Conservation (phyloP, 2,888 invertebrate species). For the Carterocephalus palaemon region DNA sequence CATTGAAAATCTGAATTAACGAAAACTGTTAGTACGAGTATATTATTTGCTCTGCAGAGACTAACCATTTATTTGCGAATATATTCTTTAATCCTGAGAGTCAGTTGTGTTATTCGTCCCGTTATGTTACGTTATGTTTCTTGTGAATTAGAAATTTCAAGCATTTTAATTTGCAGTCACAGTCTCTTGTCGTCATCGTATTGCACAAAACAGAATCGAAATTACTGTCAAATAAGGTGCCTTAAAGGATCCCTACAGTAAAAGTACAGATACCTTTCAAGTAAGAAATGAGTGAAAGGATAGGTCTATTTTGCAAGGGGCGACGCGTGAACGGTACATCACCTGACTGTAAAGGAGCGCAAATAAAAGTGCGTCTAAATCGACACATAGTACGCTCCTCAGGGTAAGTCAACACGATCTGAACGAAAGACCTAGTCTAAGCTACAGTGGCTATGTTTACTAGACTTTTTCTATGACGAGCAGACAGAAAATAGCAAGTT, state of each 20-base stretch:
- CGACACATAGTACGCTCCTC: conserved; percentile 50
- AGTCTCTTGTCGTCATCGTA: neutral
- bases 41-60: too few relatives aligned
- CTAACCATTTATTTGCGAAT: too few relatives aligned
- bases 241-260: neutral
- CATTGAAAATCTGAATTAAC: too few relatives aligned
- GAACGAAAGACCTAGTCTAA: conserved; percentile 9
- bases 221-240: too few relatives aligned
- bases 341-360: conserved; percentile 68
- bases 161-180: neutral
- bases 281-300: conserved; percentile 52
- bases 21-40: too few relatives aligned
- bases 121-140: too few relatives aligned
- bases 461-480: neutral
- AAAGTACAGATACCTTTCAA: conserved; percentile 1
- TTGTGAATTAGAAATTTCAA: too few relatives aligned
- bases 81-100: too few relatives aligned
- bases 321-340: conserved; percentile 66
- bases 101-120: too few relatives aligned
- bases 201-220: too few relatives aligned
- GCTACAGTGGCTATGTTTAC: conserved; percentile 5
- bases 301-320: conserved; percentile 51
- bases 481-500: neutral
- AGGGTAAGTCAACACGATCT: conserved; percentile 20
- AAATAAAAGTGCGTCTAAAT: conserved; percentile 72